Base-by-base conservation (phyloP, 1,140 invertebrate genomes). In the Drosophila novamexicana region DNA sequence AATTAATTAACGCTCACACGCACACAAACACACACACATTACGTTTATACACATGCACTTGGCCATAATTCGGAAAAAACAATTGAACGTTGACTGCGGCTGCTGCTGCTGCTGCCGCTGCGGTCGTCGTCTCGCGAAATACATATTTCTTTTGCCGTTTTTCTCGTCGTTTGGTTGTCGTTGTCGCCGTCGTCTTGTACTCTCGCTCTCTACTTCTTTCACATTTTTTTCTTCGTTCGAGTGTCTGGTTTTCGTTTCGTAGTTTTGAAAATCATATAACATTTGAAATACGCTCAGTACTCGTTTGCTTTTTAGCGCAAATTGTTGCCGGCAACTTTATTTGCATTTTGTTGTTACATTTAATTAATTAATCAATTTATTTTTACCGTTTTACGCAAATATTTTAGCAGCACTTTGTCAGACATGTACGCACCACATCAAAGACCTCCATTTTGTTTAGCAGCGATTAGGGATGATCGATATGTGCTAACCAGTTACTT, bases 401-500 rank as follows among this genome's bases (percentile, higher is more conserved):
- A 18, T 68, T 90, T 79, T 77, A 76, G 89, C 86, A 91, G 75
- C 91, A 85, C 79, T 77, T 76, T 82, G 78, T 74, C 71, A 81
- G 79, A 89, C 78, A 90, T 65, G 84, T 84, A 92, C 91, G 89
- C 89, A 91, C 89, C 81, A 91, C 83, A 90, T 81, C 81, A 91
- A 89, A 80, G 84, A 89, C 91, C 91, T 91, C 91, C 91, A 92
- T 92, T 92, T 92, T 92, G 91, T 91, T 90, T 91, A 84, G 67
- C 36, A 52, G 65, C 71, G 65, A 64, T 56, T 70, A 64, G 67
- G 12, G 67, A 70, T 64, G 67, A 22, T 22, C 58, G 64, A 67
- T 50, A 45, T 68, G 7, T 10, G 14, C 14, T 18, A 54, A 45
- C 14, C 34, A 22, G 53, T 39, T 71, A 47, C 42, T 22, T 6